These are phyloP conservation scores for Parauchenoglanis ngamensis DNA, from an alignment of 2,797 vertebrate genomes.

Conservation along the genomic window DNA sequence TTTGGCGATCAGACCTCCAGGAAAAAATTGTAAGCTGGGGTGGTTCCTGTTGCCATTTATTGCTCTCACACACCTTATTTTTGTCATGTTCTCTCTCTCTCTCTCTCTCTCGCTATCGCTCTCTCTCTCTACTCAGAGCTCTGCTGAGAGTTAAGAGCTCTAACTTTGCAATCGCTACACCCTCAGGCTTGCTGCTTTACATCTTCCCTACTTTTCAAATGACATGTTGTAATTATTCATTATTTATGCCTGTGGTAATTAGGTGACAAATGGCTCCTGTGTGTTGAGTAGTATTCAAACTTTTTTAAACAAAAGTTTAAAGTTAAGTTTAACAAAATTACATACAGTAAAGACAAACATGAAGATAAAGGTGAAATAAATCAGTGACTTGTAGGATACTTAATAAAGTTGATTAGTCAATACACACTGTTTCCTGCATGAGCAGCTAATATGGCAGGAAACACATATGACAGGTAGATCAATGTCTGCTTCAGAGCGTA, in stretches of 20 bases:
- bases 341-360: neutral
- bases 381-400: neutral
- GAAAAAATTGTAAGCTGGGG: neutral
- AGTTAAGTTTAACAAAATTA: neutral
- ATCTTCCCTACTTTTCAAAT: neutral
- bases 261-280: neutral
- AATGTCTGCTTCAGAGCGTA: neutral
- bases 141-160: neutral
- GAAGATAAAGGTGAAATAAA: neutral
- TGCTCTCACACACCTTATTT: no score
- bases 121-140: neutral
- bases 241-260: neutral
- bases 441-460: neutral
- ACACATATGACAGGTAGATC: constrained; percentile 3
- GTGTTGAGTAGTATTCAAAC: neutral
- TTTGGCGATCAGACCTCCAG: neutral
- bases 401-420: neutral
- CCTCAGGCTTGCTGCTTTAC: neutral
- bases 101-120: neutral
- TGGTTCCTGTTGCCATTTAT: neutral
- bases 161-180: neutral
- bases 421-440: neutral
- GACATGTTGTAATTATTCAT: no score
- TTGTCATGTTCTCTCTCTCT: neutral
- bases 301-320: neutral